Evolutionary conservation across 2,888 invertebrate species (phyloP).

Genomic region (Acrobasis repandana): DNA sequence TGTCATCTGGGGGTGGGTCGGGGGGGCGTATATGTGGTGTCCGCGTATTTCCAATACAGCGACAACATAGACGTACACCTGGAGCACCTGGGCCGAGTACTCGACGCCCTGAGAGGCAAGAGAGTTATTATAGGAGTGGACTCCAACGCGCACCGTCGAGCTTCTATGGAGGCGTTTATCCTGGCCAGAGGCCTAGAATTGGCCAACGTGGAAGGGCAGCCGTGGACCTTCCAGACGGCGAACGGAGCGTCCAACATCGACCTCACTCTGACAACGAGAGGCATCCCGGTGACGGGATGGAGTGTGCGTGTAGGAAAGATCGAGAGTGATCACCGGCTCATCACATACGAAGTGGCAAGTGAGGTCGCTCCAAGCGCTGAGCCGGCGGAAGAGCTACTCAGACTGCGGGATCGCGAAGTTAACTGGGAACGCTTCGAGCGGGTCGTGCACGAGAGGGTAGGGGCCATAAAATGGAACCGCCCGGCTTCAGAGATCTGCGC

Average conservation of each 20-base stretch:
- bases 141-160: constrained; percentile 32
- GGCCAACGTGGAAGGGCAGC: constrained; percentile 26
- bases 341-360: constrained; percentile 8
- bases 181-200: constrained; percentile 19
- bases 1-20: not conserved
- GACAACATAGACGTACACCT: constrained; percentile 30
- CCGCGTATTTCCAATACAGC: constrained; percentile 35
- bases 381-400: constrained; percentile 1
- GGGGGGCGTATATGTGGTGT: constrained; percentile 27
- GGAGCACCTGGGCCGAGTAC: constrained; percentile 26
- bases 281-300: constrained; percentile 26
- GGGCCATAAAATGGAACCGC: not conserved
- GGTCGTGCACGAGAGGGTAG: constrained; percentile 15
- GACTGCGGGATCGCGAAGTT: constrained; percentile 4
- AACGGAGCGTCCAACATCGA: constrained; percentile 39
- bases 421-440: constrained; percentile 26
- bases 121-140: constrained; percentile 32
- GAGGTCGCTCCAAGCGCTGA: not conserved
- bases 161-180: constrained; percentile 30
- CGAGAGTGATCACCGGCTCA: constrained; percentile 9
- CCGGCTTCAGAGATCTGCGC: not conserved
- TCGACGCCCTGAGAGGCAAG: constrained; percentile 20
- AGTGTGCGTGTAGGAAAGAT: not conserved
- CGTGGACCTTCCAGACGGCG: constrained; percentile 27
- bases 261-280: constrained; percentile 25